phyloP scores from a whole-genome alignment of 2,113 vertebrate species.

The Burhinus bistriatus region DNA sequence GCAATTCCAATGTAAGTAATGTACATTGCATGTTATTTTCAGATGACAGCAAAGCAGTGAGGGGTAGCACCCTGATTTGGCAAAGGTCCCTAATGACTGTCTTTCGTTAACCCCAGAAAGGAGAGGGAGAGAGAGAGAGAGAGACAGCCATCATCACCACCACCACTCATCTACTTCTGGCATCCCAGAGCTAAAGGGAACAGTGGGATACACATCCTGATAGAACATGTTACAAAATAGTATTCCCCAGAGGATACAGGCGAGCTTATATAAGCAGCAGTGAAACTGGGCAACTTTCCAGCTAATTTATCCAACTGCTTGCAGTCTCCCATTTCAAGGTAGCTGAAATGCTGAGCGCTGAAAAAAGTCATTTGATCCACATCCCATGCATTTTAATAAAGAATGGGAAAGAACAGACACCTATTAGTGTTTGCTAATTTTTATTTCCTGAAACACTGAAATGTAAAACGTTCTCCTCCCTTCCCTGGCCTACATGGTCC shows the following conservation, averaged over 20 bases:
- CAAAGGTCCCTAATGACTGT: neutral
- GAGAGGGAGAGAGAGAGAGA: neutral
- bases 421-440: conserved; percentile 26
- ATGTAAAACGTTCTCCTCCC: neutral
- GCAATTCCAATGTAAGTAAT: neutral
- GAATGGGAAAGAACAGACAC: conserved; percentile 14
- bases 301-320: neutral
- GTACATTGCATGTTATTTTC: neutral
- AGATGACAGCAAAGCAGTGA: neutral
- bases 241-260: conserved; percentile 5
- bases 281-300: conserved; percentile 32
- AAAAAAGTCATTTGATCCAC: conserved; percentile 6
- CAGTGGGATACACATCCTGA: neutral
- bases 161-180: neutral
- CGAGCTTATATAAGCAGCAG: conserved; percentile 30
- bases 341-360: neutral
- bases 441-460: conserved; percentile 5
- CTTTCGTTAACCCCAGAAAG: neutral
- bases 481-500: neutral
- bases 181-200: neutral
- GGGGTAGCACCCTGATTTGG: neutral
- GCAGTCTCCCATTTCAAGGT: conserved; percentile 50
- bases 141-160: neutral
- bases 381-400: conserved; percentile 24
- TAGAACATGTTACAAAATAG: neutral